Evolutionary conservation across 37 sponge, comb jelly and placozoan species (phyloP).

Genomic region (Aphrocallistes beatrix): DNA sequence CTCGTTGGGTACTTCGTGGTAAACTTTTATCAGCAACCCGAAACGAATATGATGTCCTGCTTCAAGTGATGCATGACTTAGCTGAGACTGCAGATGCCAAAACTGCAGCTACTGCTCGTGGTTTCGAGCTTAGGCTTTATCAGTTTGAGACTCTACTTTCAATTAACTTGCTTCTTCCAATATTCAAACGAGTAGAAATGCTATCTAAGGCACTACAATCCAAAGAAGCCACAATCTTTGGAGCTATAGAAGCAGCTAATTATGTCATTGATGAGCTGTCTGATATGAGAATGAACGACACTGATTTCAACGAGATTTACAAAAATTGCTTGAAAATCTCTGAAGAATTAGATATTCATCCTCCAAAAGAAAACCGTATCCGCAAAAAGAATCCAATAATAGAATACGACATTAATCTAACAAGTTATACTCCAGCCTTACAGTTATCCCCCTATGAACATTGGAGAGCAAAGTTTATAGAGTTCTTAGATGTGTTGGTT

Average conservation of each 20-base stretch:
- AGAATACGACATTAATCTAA: neutral
- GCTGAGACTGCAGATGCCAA: neutral
- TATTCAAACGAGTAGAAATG: neutral
- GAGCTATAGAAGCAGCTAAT: constrained; percentile 15
- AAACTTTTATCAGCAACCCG: neutral
- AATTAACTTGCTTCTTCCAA: neutral
- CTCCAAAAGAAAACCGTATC: neutral
- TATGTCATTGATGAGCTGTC: constrained; percentile 13
- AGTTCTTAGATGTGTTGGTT: constrained; percentile 14
- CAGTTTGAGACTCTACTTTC: neutral
- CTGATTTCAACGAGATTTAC: constrained; percentile 14
- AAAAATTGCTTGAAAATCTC: constrained; percentile 16
- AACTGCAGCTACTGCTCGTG: neutral
- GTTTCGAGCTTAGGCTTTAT: neutral
- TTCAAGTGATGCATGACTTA: neutral
- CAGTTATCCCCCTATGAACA: neutral
- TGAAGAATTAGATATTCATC: constrained; percentile 13
- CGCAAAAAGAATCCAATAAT: neutral
- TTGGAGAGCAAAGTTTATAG: constrained; percentile 5
- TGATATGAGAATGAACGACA: neutral
- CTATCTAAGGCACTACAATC: neutral
- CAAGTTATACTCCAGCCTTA: constrained; percentile 1
- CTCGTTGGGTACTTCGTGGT: neutral
- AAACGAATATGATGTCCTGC: neutral
- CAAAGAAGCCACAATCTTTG: constrained; percentile 20